These are phyloP conservation scores for Calycopis cecrops DNA, from an alignment of 1,140 invertebrate species.

Conservation along the genomic window DNA sequence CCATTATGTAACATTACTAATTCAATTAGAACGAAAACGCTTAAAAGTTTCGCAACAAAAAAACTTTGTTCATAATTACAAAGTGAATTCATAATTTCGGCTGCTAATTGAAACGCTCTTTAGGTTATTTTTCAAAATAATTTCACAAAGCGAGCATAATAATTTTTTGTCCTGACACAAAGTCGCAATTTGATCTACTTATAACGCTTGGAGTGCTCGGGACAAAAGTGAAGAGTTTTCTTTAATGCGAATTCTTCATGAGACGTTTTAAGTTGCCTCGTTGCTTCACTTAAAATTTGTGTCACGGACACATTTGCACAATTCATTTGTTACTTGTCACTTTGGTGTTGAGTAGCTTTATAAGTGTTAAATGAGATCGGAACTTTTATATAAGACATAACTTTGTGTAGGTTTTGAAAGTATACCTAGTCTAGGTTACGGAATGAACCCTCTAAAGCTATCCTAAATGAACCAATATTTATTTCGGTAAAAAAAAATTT, in stretches of 20 bases:
- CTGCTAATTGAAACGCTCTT: constrained; percentile 11
- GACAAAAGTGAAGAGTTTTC: constrained; percentile 9
- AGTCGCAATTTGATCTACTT: constrained; percentile 17
- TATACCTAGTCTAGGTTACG: too few species aligned
- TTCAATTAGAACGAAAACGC: neutral
- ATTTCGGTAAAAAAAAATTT: too few species aligned
- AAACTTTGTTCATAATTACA: constrained; percentile 5
- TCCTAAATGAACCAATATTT: too few species aligned
- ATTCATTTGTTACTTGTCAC: too few species aligned
- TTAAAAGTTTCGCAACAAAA: neutral
- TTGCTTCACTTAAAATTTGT: too few species aligned
- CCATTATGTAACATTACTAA: neutral
- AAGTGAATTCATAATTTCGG: constrained; percentile 14
- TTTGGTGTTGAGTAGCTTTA: too few species aligned
- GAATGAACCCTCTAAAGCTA: too few species aligned
- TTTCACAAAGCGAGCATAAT: constrained; percentile 10
- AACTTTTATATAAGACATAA: too few species aligned
- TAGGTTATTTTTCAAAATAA: neutral
- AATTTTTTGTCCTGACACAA: constrained; percentile 11
- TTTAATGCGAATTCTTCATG: constrained; percentile 13
- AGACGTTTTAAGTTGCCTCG: constrained; percentile 6
- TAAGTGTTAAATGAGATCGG: too few species aligned
- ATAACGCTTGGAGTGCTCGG: constrained; percentile 7
- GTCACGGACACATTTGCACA: too few species aligned
- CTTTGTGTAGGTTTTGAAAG: too few species aligned